Evolutionary conservation across 2,888 invertebrate genomes (phyloP), one percentile per base, ranked within the genome.

Genomic region (Lochmaea capreae): DNA sequence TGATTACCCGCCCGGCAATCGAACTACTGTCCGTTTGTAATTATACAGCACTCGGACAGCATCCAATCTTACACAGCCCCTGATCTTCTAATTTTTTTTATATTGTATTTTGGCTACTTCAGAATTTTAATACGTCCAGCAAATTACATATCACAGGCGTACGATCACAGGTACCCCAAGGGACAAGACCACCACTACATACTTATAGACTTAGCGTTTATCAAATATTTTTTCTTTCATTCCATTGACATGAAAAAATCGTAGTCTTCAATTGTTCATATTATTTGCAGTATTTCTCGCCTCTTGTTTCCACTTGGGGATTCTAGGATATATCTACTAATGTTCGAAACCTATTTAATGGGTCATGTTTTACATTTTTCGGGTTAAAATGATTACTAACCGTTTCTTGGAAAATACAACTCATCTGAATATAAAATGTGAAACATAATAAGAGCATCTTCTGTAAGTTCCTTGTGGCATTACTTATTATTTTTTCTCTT

Each of bases 21-120:
- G 84, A 84, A 85, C 85, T 85, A 85, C 85, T 84, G 85, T 84
- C 85, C 84, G 82, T 82, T 80, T 80, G 82, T 85, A 85, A 85
- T 85, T 85, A 85, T 83, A 85, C 80, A 83, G 82, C 83, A 66
- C 83, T 68, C 82, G 79, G 80, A 80, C 77, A 79, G 77, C 77
- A 79, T 78, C 80, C 77, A 74, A 77, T 77, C 77, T 77, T 43
- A 68, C 70, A 75, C 67, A 65, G 71, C 71, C 52, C 67, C 63
- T 63, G 57, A 63, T 72, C 18, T 66, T 63, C 57, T 70, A 52
- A 3, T 18, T 39, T 63, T 42, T 43, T 77, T 75, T 72, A 68
- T 71, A 68, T 72, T 67, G 73, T 65, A 75, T 82, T 83, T 81
- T 80, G 82, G 80, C 80, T 79, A 78, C 79, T 78, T 74, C 77